A percentile compares a stretch with the other conserved stretches of the same genome.
Conservation (phyloP, 1,140 invertebrate species). For the Penaeus chinensis region DNA sequence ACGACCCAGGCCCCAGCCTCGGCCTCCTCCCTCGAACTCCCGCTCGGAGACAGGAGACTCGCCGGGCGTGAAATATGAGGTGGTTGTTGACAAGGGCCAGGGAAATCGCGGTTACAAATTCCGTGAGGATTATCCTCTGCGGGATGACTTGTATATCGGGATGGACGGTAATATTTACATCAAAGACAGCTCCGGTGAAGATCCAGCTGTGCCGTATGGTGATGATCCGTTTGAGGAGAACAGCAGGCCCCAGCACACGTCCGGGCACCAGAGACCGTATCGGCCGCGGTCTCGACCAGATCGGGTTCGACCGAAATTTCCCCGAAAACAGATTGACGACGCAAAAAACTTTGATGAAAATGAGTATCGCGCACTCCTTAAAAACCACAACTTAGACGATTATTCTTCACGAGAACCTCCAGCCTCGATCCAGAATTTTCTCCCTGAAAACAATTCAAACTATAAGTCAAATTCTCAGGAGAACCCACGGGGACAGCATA, state of each 20-base stretch:
- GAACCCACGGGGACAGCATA: neutral
- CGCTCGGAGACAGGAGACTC: neutral
- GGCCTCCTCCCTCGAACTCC: neutral
- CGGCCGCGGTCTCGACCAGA: neutral
- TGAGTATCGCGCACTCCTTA: slow-evolving; percentile 12
- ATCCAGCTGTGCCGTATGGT: neutral
- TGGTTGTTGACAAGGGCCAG: slow-evolving; percentile 18
- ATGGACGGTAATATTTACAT: slow-evolving; percentile 46
- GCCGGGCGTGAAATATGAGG: slow-evolving; percentile 2
- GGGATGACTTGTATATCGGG: slow-evolving; percentile 39
- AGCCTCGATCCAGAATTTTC: neutral
- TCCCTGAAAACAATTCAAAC: neutral
- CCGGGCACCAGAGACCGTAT: neutral
- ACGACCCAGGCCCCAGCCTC: neutral
- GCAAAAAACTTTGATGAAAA: neutral
- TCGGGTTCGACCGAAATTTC: neutral
- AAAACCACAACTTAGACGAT: slow-evolving; percentile 35
- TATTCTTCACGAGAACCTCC: neutral
- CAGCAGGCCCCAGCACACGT: neutral
- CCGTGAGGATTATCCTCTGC: slow-evolving; percentile 31
- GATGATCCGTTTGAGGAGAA: neutral
- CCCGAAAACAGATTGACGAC: neutral
- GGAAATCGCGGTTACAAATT: slow-evolving; percentile 11
- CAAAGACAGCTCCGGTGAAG: neutral
- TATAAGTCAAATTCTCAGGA: neutral